Conservation (phyloP, 2,113 vertebrate species). For the Ivindomyrus marchei region DNA sequence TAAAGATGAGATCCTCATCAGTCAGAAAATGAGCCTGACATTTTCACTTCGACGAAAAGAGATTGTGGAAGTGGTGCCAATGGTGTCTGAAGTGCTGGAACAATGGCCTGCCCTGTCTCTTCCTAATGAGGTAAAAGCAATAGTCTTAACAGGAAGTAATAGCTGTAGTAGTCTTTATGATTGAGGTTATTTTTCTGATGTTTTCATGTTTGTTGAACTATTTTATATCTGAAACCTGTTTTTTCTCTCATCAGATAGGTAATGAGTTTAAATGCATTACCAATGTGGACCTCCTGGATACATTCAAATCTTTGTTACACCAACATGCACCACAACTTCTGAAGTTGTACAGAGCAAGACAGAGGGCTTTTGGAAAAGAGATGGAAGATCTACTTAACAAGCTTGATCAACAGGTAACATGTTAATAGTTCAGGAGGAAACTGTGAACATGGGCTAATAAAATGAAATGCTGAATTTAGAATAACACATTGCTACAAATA, state of each 20-base stretch:
- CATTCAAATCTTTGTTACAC: background rate
- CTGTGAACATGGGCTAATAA: background rate
- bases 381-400: background rate
- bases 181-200: background rate
- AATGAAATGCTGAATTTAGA: background rate
- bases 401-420: background rate
- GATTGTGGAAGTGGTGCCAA: too few relatives aligned
- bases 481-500: background rate
- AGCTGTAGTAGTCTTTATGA: background rate
- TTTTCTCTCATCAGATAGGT: background rate
- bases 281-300: background rate
- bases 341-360: background rate
- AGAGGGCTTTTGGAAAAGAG: background rate
- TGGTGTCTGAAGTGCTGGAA: background rate
- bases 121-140: background rate
- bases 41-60: too few relatives aligned
- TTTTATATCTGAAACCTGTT: background rate
- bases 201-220: background rate
- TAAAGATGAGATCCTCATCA: too few relatives aligned
- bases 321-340: background rate
- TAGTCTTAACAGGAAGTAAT: background rate
- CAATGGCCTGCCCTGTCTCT: background rate
- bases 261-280: conserved; percentile 4
- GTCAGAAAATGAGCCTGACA: too few relatives aligned
- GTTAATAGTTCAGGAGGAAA: background rate